Evolutionary conservation across 2,888 invertebrate genomes (phyloP).

Genomic region (Mimachlamys varia): DNA sequence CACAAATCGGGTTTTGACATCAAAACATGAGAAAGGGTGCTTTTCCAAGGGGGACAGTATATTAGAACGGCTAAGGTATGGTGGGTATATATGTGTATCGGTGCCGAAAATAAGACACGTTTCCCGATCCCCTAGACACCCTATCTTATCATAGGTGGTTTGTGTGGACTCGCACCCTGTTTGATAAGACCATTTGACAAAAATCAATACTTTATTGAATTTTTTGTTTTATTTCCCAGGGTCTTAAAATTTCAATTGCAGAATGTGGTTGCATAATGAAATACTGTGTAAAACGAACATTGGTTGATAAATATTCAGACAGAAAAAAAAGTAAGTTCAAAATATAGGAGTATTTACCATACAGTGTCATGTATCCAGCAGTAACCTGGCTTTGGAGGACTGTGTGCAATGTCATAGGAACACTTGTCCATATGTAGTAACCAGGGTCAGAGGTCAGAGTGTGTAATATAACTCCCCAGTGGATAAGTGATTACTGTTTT

Average conservation of each 20-base stretch:
- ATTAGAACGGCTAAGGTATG: no score
- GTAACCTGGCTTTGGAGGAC: not conserved
- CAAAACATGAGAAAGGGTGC: no score
- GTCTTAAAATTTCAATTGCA: not conserved
- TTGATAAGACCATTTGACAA: not conserved
- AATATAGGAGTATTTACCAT: not conserved
- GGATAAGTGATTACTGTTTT: not conserved
- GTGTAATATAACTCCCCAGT: not conserved
- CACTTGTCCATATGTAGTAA: not conserved
- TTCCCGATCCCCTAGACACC: not conserved
- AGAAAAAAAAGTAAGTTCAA: not conserved
- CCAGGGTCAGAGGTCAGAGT: not conserved
- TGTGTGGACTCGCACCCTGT: not conserved
- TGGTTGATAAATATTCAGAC: not conserved
- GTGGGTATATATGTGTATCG: no score
- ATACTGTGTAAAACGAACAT: not conserved
- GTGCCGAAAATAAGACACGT: not conserved
- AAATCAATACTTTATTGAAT: not conserved
- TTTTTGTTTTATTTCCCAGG: no score
- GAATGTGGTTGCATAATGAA: not conserved
- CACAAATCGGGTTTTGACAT: no score
- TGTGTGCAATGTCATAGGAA: conserved; percentile 8
- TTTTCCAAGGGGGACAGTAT: no score
- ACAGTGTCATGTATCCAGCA: not conserved
- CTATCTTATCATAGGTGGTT: not conserved